phyloP scores from a whole-genome alignment of 2,888 invertebrate genomes.

The Eustalomyia histrio region DNA sequence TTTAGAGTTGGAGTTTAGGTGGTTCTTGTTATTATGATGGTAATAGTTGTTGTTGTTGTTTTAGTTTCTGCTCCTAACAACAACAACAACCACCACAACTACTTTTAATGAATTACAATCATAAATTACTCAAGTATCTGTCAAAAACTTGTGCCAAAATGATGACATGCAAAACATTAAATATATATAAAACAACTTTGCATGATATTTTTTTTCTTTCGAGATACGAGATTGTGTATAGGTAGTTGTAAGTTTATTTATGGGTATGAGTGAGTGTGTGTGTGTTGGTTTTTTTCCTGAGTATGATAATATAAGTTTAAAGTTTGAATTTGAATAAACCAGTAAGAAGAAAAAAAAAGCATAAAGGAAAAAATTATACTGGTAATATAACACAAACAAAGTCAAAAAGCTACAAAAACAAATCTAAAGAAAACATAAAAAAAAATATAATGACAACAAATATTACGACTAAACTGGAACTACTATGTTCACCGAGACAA shows the following conservation, averaged over 20 bases:
- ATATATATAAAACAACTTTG: constrained; percentile 47
- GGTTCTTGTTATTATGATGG: constrained; percentile 16
- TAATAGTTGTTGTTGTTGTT: constrained; percentile 23
- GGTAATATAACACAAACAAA: constrained; percentile 48
- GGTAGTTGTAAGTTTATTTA: background rate
- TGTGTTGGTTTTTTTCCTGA: background rate
- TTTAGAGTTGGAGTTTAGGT: constrained; percentile 2
- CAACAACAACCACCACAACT: no score
- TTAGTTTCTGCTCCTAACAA: constrained; percentile 28
- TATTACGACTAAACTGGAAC: background rate
- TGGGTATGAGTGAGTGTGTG: background rate
- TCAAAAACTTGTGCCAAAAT: constrained; percentile 68
- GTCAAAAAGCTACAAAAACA: constrained; percentile 32
- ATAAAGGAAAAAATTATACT: constrained; percentile 24
- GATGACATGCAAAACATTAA: constrained; percentile 66
- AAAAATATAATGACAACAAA: constrained; percentile 1
- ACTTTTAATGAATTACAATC: constrained; percentile 65
- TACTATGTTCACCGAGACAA: background rate
- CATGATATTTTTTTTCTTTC: background rate
- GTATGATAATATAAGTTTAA: constrained; percentile 21
- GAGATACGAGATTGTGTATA: background rate
- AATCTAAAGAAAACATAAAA: background rate
- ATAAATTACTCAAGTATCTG: constrained; percentile 67
- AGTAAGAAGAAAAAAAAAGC: constrained; percentile 9
- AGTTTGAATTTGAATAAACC: constrained; percentile 38